Evolutionary conservation across 1,140 invertebrate species (phyloP).

Genomic region (Rhagoletis zephyria): DNA sequence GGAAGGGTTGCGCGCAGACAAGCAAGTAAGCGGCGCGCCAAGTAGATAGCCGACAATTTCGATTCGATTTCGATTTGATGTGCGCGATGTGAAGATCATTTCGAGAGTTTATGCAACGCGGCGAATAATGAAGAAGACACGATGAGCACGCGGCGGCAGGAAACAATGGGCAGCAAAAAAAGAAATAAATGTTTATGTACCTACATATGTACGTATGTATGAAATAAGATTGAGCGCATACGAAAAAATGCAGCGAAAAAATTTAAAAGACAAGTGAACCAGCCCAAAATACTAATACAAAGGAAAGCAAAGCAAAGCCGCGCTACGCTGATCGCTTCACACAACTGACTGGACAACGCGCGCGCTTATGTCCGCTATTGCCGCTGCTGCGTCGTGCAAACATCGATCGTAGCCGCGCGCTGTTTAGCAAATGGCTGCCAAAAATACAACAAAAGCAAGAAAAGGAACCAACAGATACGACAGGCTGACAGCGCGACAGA

Average conservation of each 20-base stretch:
- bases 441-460: neutral
- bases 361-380: neutral
- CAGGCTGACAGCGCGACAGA: neutral
- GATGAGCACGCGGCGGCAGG: neutral
- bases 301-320: neutral
- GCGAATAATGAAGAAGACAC: neutral
- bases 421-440: constrained; percentile 36
- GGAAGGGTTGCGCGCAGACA: neutral
- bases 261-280: constrained; percentile 40
- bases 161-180: neutral
- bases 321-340: constrained; percentile 10
- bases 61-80: constrained; percentile 44
- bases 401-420: neutral
- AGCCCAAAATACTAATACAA: neutral
- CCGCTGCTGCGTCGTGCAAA: neutral
- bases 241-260: neutral
- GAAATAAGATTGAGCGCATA: constrained; percentile 10
- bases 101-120: constrained; percentile 12
- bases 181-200: neutral
- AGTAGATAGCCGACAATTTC: constrained; percentile 1
- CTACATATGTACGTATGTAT: too few species aligned
- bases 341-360: neutral
- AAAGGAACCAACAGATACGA: neutral
- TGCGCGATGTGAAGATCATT: constrained; percentile 20
- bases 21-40: neutral